Conservation (phyloP, 2,888 invertebrate species). For the Oscheius onirici region DNA sequence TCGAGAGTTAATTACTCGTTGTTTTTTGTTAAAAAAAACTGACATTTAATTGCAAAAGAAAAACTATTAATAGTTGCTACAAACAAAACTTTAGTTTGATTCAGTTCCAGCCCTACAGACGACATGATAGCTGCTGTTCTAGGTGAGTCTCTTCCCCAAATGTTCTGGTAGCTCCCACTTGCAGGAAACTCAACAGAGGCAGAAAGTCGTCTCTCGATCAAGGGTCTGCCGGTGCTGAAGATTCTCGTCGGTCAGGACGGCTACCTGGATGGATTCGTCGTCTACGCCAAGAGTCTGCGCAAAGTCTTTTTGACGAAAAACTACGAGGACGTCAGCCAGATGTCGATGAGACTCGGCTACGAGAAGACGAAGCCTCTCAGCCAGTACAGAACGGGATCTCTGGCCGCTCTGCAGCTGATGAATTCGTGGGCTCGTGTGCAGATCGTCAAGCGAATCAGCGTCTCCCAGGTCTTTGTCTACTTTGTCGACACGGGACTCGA, state of each 20-base stretch:
- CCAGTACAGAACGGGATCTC: background rate
- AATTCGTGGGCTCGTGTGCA: conserved; percentile 18
- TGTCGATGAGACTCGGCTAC: background rate
- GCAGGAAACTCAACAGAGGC: conserved; percentile 20
- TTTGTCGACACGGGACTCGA: conserved; percentile 15
- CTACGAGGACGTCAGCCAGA: conserved; percentile 1
- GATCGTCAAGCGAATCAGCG: background rate
- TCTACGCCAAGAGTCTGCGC: conserved; percentile 7
- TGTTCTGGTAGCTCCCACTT: too few relatives aligned
- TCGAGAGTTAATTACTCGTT: too few relatives aligned
- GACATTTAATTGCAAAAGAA: too few relatives aligned
- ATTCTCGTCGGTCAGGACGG: conserved; percentile 6
- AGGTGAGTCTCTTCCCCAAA: too few relatives aligned
- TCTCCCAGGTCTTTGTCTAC: conserved; percentile 6
- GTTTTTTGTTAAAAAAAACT: too few relatives aligned
- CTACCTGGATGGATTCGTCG: conserved; percentile 20
- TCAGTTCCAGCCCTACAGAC: too few relatives aligned
- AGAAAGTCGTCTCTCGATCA: background rate
- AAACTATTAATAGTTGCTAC: too few relatives aligned
- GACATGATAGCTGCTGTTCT: too few relatives aligned
- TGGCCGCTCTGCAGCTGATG: background rate
- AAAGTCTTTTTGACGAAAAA: conserved; percentile 1
- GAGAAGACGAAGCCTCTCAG: conserved; percentile 13
- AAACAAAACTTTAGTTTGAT: too few relatives aligned
- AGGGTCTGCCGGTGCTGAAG: conserved; percentile 9